These are phyloP conservation scores for Lophura nycthemera DNA, from an alignment of 2,113 vertebrate genomes.

Conservation along the genomic window DNA sequence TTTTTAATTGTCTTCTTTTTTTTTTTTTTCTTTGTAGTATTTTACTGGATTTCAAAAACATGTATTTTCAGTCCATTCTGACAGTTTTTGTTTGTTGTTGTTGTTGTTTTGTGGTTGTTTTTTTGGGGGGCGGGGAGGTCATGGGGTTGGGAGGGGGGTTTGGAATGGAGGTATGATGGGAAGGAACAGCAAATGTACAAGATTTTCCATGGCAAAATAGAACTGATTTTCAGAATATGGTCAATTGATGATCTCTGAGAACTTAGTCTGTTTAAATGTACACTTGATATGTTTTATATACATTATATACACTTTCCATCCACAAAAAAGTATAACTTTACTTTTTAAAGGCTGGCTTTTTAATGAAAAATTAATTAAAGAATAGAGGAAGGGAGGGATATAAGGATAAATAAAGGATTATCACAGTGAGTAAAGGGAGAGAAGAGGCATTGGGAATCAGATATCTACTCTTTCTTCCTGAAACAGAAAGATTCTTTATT, in stretches of 20 bases:
- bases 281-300: not conserved
- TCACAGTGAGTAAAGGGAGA: not conserved
- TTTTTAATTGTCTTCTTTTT: not conserved
- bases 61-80: not conserved
- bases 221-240: not conserved
- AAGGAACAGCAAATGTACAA: not conserved
- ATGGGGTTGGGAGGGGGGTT: too few species aligned
- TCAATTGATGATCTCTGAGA: not conserved
- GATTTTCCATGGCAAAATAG: not conserved
- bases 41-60: not conserved
- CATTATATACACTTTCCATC: not conserved
- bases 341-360: not conserved
- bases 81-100: fast-evolving
- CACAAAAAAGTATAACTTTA: not conserved
- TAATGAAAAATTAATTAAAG: not conserved
- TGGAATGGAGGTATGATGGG: not conserved
- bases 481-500: not conserved
- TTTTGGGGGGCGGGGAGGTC: too few species aligned
- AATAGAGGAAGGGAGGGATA: fast-evolving
- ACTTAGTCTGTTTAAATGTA: not conserved
- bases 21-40: not conserved
- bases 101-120: too few species aligned
- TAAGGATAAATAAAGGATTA: not conserved
- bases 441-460: not conserved
- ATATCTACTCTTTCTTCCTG: not conserved